phyloP scores from a whole-genome alignment of 2,113 vertebrate genomes.

The Oryzias curvinotus region DNA sequence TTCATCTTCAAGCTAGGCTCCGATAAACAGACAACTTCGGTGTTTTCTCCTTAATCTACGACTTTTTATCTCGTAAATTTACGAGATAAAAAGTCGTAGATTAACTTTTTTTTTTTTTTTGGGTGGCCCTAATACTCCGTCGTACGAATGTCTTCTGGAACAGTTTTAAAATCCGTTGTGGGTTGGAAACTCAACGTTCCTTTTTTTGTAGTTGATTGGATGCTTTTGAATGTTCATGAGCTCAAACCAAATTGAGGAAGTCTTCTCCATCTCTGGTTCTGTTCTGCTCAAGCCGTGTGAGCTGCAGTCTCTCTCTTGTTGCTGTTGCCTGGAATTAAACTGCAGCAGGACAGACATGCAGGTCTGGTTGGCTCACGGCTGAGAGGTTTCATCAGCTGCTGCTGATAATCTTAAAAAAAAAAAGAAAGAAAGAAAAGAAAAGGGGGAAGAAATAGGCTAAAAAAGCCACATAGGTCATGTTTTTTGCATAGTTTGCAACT shows the following conservation, averaged over 20 bases:
- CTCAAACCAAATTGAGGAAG: not conserved
- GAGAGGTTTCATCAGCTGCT: slow-evolving; percentile 30
- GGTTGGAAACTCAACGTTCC: not conserved
- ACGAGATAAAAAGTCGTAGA: no score
- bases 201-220: not conserved
- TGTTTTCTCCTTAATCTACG: no score
- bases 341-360: slow-evolving; percentile 22
- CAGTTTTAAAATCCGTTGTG: not conserved
- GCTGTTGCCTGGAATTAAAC: slow-evolving; percentile 14
- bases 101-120: no score
- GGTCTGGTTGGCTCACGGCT: slow-evolving; percentile 49
- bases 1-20: no score
- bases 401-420: slow-evolving; percentile 10
- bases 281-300: slow-evolving; percentile 13
- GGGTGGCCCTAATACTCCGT: no score
- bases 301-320: slow-evolving; percentile 19
- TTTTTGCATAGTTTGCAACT: no score
- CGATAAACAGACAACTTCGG: no score
- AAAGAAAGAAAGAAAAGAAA: no score
- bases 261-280: slow-evolving; percentile 1
- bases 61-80: no score
- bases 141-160: no score
- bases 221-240: not conserved
- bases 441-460: no score
- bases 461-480: no score